Conservation (phyloP, 2,797 vertebrate species). For the Muscicapa comitata region DNA sequence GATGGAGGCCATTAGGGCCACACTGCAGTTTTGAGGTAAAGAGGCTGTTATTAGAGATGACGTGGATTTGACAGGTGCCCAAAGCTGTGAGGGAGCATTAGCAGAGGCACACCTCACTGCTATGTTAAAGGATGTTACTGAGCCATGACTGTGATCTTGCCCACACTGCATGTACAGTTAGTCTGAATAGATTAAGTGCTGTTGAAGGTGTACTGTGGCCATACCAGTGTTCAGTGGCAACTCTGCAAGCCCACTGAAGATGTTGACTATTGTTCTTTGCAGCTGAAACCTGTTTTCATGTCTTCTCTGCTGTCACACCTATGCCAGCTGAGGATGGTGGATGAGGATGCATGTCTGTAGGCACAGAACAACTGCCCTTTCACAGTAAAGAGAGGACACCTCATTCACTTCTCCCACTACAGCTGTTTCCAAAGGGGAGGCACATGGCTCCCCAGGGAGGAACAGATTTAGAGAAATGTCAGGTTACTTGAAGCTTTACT, state of each 20-base stretch:
- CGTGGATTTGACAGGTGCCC: not conserved
- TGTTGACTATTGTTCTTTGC: not conserved
- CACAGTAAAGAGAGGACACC: not conserved
- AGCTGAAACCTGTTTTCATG: not conserved
- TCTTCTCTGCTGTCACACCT: not conserved
- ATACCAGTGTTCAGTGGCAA: not conserved
- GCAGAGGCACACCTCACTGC: not conserved
- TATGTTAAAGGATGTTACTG: not conserved
- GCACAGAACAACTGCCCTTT: not conserved
- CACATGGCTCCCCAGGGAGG: not conserved
- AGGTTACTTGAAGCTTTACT: not conserved
- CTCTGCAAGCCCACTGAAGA: not conserved
- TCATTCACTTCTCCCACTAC: not conserved
- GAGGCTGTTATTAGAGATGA: not conserved
- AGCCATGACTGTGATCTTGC: not conserved
- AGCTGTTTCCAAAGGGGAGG: not conserved
- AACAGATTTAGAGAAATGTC: not conserved
- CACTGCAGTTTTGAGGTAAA: not conserved
- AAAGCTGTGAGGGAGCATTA: not conserved
- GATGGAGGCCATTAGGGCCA: not conserved
- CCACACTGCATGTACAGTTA: not conserved
- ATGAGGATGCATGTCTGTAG: not conserved
- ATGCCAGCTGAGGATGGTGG: not conserved
- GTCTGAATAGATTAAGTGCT: not conserved
- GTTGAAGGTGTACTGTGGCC: not conserved